Evolutionary conservation across 2,113 vertebrate species (phyloP), one percentile per base, ranked within the genome.

Genomic region (Hippopotamus amphibius): DNA sequence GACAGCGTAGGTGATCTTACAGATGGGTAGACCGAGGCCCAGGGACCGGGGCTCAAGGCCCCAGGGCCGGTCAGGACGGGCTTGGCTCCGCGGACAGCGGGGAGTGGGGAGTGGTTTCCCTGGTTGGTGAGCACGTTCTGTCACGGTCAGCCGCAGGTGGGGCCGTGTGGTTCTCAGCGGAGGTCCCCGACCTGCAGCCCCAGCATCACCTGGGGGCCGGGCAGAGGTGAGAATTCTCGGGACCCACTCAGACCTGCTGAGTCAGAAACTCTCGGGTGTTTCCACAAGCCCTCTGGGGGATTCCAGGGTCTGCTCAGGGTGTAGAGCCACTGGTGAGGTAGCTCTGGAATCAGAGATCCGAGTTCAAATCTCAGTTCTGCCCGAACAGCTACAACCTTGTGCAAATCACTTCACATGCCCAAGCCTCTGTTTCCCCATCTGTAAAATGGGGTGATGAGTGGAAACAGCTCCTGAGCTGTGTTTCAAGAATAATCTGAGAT

Each of bases 1-100:
- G 55, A 2, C 2, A 0, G 0, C 0, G 0, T 13, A 3, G 7
- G 37, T 16, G 2, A 14, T 43, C 14, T 76, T 15, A 41, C 53
- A 26, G 63, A 24, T 1, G 5, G 65, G 55, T 46, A 33, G 17
- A 5, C 46, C 0, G n/a, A 74, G 88, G 84, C n/a, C 2, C 22
- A 0, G 72, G 57, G 53, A 26, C 30, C 9, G 15, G 41, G 13
- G 72, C 80, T 26, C 4, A 1, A 30, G 50, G 63, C 21, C 57
- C 22, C 17, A 0, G 2, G 13, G n/a, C 30, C 0, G 4, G 19
- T 46, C 2, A 0, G 16, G 28, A 19, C 6, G 50, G 16, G 14
- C 57, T 37, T 15, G 37, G 43, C n/a, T 46, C 1, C 0, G 53
- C 17, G 3, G 7, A 21, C 0, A 7, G 68, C 9, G 7, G 22